These are phyloP conservation scores for Drosophila littoralis DNA, from an alignment of 1,140 invertebrate species.

Conservation along the genomic window DNA sequence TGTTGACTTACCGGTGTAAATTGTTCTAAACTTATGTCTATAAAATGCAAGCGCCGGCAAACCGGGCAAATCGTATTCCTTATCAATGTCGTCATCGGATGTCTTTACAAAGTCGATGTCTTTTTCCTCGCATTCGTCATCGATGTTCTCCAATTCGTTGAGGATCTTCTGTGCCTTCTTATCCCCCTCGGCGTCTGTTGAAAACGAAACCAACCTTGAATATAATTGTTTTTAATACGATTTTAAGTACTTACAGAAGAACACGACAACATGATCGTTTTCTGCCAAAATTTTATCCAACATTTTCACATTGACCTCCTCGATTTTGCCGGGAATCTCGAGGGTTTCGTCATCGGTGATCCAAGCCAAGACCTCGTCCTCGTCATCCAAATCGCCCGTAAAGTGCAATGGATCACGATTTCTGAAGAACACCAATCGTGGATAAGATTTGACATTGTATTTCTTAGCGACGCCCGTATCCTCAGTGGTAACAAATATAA, in stretches of 20 bases:
- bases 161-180: constrained; percentile 96
- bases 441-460: constrained; percentile 93
- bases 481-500: constrained; percentile 97
- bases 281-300: constrained; percentile 95
- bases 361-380: constrained; percentile 95
- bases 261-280: constrained; percentile 95
- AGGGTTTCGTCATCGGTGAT: constrained; percentile 95
- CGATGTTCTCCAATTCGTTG: constrained; percentile 96
- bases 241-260: constrained; percentile 92
- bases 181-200: constrained; percentile 93
- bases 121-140: constrained; percentile 96
- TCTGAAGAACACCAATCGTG: constrained; percentile 94
- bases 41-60: constrained; percentile 95
- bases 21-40: constrained; percentile 94
- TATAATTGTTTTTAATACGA: neutral
- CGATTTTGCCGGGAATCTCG: constrained; percentile 95
- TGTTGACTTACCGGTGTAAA: constrained; percentile 87
- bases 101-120: constrained; percentile 97
- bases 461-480: constrained; percentile 93
- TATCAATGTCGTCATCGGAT: constrained; percentile 94
- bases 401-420: constrained; percentile 92
- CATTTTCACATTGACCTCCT: constrained; percentile 96
- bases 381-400: constrained; percentile 93
- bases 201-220: constrained; percentile 20
- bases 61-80: constrained; percentile 94